Conservation (phyloP, 2,797 vertebrate species). For the Esox lucius region DNA sequence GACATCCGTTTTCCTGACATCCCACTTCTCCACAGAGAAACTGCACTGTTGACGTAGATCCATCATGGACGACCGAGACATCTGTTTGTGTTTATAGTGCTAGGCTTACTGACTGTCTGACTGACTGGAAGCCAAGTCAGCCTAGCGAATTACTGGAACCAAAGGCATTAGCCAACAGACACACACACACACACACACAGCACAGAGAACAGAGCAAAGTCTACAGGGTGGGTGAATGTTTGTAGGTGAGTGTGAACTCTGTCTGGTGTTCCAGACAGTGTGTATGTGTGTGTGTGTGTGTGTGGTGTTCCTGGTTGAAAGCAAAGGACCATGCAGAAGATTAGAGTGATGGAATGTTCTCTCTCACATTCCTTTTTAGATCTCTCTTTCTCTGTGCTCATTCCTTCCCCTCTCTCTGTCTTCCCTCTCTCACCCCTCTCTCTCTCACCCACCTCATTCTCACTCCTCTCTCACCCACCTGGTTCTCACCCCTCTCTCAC, state of each 20-base stretch:
- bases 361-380: conserved; percentile 17
- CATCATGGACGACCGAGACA: conserved; percentile 63
- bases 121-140: conserved; percentile 55
- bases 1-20: conserved; percentile 64
- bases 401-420: not conserved
- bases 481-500: conserved; percentile 24
- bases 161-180: conserved; percentile 35
- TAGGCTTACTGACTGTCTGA: conserved; percentile 53
- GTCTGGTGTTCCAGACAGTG: not conserved
- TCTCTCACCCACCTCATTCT: conserved; percentile 1
- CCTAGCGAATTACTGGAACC: conserved; percentile 62
- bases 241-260: not conserved
- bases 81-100: conserved; percentile 69
- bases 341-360: conserved; percentile 56
- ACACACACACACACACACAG: conserved; percentile 14
- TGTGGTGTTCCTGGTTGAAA: conserved; percentile 51
- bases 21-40: conserved; percentile 41
- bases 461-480: conserved; percentile 27
- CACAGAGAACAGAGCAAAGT: not conserved
- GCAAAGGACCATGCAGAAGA: conserved; percentile 56
- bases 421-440: conserved; percentile 23
- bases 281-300: too few species aligned
- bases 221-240: not conserved
- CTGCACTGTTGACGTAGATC: conserved; percentile 61
- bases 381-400: conserved; percentile 45